phyloP scores from a whole-genome alignment of 2,113 vertebrate species.

The Bostrychus sinensis region DNA sequence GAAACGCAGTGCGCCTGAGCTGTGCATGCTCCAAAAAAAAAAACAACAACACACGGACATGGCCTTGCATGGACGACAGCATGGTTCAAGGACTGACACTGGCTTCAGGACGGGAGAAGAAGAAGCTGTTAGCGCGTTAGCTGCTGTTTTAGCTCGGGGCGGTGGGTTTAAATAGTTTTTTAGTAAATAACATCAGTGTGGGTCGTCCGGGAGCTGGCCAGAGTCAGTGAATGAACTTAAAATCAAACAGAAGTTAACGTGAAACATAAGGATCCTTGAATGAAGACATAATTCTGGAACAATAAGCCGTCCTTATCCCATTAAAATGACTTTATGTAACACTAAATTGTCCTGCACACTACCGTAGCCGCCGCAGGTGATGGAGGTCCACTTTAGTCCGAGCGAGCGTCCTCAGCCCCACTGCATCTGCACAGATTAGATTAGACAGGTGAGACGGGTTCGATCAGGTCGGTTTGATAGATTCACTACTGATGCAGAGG shows the following conservation, averaged over 20 bases:
- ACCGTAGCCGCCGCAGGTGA: no score
- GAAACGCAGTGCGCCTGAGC: slow-evolving; percentile 58
- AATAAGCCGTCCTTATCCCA: no score
- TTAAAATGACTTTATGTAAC: no score
- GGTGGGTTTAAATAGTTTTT: background rate
- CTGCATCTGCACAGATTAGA: background rate
- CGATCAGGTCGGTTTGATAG: background rate
- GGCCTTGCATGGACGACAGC: slow-evolving; percentile 75
- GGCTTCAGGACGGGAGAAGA: background rate
- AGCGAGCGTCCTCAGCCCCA: no score
- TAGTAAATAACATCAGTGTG: background rate
- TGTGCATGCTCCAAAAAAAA: slow-evolving; percentile 73
- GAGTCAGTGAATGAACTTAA: background rate
- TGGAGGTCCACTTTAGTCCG: no score
- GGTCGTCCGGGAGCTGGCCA: background rate
- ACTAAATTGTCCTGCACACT: no score
- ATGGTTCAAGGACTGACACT: slow-evolving; percentile 66
- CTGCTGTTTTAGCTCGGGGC: background rate
- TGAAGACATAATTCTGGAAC: no score
- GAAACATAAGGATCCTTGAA: background rate
- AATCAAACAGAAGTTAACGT: background rate
- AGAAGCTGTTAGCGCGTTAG: background rate
- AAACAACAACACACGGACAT: slow-evolving; percentile 29
- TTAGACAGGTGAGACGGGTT: background rate
- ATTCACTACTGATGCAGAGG: background rate